Base-by-base conservation (phyloP, 2,113 vertebrate genomes). In the Tragelaphus scriptus region DNA sequence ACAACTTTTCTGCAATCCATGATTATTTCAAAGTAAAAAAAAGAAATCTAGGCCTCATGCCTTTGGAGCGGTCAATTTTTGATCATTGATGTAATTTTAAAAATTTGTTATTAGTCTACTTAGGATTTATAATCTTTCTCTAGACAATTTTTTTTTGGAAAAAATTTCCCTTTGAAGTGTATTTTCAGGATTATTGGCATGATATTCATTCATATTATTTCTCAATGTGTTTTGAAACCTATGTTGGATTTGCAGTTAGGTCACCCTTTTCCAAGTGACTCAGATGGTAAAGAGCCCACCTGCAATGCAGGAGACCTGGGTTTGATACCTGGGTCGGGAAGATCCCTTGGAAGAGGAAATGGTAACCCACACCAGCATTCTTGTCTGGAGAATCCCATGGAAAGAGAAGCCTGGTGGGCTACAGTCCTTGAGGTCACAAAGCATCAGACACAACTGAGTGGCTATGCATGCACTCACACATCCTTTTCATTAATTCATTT, bases 11-110 rank as follows among this genome's bases (percentile, higher is more conserved):
- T 85, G 44, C 30, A 85, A 61, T 79, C 47, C 61, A 53, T 44
- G n/a, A 53, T 94, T 88, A 88, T 47, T 65, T 81, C 59, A n/a
- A 56, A 55, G 25, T 63, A 32, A 59, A 94, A 85, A n/a, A 88
- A 77, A 91, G n/a, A 85, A 92, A 85, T 82, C 84, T 86, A 91
- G 53, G n/a, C 32, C 30, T 63, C 13, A 4, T 77, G 23, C 3
- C 28, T 21, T 85, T 93, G 23, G 25, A 14, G 44, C 17, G 47
- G 17, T 47, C 36, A 51, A 55, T 86, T 91, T 88, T 88, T 65
- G 3, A 28, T 51, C 36, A 49, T 23, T n/a, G 56, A 81, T 47
- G 56, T 26, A 77, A 49, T 95, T 80, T 32, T 17, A 28, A 30
- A 80, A 51, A 51, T 81, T 32, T 65, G 49, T 65, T 30, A 68